phyloP scores from a whole-genome alignment of 2,797 vertebrate genomes.

The Alauda arvensis region DNA sequence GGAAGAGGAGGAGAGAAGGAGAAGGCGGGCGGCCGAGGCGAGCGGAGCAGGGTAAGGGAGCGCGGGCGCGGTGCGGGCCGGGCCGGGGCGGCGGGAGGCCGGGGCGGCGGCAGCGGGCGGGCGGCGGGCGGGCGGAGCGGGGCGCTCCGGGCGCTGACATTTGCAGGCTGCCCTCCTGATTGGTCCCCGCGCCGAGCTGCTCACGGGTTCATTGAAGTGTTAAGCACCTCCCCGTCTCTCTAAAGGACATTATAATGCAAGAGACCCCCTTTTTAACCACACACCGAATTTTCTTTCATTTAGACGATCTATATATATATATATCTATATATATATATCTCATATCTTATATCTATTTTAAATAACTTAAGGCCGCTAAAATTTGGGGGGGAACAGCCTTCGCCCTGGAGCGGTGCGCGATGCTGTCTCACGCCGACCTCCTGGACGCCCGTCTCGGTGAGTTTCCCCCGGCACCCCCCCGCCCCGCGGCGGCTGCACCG shows the following conservation, averaged over 20 bases:
- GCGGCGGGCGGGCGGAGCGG: slow-evolving; percentile 67
- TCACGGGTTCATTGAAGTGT: slow-evolving; percentile 93
- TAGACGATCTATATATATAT: slow-evolving; percentile 82
- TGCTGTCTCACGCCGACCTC: slow-evolving; percentile 99
- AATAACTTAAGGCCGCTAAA: slow-evolving; percentile 94
- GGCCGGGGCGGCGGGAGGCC: slow-evolving; percentile 31
- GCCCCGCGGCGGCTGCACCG: slow-evolving; percentile 38
- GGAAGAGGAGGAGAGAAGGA: neutral
- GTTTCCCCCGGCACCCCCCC: slow-evolving; percentile 27
- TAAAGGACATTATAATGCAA: slow-evolving; percentile 99
- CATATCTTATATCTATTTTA: slow-evolving; percentile 81
- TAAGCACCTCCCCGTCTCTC: slow-evolving; percentile 97
- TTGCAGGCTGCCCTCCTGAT: slow-evolving; percentile 90
- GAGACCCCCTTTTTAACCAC: slow-evolving; percentile 97
- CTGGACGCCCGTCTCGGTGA: slow-evolving; percentile 98
- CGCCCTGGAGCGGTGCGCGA: slow-evolving; percentile 96
- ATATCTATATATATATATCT: slow-evolving; percentile 68
- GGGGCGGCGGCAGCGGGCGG: slow-evolving; percentile 60
- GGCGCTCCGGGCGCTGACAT: slow-evolving; percentile 83
- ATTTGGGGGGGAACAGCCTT: slow-evolving; percentile 86
- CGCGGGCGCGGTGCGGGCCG: neutral
- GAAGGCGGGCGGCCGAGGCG: neutral
- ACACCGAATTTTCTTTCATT: slow-evolving; percentile 98
- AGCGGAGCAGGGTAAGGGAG: neutral
- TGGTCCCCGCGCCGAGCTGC: slow-evolving; percentile 92